Evolutionary conservation across 2,113 vertebrate species (phyloP).

Genomic region (Echinops telfairi): DNA sequence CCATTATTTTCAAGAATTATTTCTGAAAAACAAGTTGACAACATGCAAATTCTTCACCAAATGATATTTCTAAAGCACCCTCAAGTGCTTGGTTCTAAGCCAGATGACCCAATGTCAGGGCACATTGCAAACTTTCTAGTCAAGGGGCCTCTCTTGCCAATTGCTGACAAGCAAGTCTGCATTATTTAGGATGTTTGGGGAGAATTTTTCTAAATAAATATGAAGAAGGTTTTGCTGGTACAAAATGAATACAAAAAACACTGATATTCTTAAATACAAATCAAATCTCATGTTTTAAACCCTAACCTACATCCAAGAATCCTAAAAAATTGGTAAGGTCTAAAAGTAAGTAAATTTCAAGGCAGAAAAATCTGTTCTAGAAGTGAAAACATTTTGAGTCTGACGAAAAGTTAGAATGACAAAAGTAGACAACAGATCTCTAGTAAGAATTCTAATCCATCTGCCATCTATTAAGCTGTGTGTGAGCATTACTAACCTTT

Average conservation of each 20-base stretch:
- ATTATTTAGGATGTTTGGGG: not conserved
- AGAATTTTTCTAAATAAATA: not conserved
- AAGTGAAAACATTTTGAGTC: not conserved
- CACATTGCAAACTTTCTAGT: not conserved
- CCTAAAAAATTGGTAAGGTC: not conserved
- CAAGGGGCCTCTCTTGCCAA: constrained; percentile 10
- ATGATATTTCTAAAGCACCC: constrained; percentile 79
- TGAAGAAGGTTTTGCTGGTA: not conserved
- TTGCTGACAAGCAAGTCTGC: not conserved
- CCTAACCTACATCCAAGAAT: not conserved
- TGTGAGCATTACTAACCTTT: not conserved
- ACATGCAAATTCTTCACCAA: constrained; percentile 73
- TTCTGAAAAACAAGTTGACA: constrained; percentile 74
- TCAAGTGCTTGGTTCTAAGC: constrained; percentile 62
- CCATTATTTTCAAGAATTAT: constrained; percentile 68
- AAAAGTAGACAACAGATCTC: not conserved
- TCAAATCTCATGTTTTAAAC: not conserved
- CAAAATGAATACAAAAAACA: not conserved
- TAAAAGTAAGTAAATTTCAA: constrained; percentile 1
- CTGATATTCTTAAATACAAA: not conserved
- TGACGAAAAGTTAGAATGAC: not conserved
- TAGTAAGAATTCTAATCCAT: too few species aligned
- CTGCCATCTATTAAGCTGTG: not conserved
- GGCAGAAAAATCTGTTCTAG: not conserved
- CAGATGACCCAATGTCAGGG: constrained; percentile 34